A percentile compares a stretch with the other conserved stretches of the same genome.
Conservation (phyloP, 1,140 invertebrate species). For the Ganaspis sp. region DNA sequence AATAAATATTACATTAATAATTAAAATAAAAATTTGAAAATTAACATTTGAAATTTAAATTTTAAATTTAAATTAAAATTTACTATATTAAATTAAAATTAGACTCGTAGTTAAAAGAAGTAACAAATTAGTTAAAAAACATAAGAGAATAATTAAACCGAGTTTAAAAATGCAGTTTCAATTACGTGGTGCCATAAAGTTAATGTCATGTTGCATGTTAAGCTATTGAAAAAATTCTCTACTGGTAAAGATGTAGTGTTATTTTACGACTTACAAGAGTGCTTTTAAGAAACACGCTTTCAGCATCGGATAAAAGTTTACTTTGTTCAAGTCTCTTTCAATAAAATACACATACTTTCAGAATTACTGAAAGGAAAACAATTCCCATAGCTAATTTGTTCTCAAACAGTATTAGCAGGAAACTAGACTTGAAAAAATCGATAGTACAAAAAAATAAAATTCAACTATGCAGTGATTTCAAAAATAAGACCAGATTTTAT, state of each 20-base stretch:
- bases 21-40: too few species aligned
- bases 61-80: too few species aligned
- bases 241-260: background rate
- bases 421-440: too few species aligned
- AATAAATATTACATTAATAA: too few species aligned
- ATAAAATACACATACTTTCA: background rate
- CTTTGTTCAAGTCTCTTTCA: background rate
- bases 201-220: background rate
- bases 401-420: too few species aligned
- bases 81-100: too few species aligned
- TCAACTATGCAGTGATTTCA: background rate
- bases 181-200: background rate
- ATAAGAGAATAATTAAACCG: too few species aligned
- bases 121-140: too few species aligned
- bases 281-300: constrained; percentile 11
- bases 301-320: constrained; percentile 3
- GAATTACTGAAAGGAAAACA: background rate
- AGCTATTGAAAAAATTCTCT: background rate
- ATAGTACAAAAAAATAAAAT: background rate
- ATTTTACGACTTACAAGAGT: background rate
- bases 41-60: too few species aligned
- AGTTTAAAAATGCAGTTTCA: too few species aligned
- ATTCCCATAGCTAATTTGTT: background rate
- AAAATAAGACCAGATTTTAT: background rate
- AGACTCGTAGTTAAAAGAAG: too few species aligned